Conservation (phyloP, 2,113 vertebrate genomes). For the Neoarius graeffei region DNA sequence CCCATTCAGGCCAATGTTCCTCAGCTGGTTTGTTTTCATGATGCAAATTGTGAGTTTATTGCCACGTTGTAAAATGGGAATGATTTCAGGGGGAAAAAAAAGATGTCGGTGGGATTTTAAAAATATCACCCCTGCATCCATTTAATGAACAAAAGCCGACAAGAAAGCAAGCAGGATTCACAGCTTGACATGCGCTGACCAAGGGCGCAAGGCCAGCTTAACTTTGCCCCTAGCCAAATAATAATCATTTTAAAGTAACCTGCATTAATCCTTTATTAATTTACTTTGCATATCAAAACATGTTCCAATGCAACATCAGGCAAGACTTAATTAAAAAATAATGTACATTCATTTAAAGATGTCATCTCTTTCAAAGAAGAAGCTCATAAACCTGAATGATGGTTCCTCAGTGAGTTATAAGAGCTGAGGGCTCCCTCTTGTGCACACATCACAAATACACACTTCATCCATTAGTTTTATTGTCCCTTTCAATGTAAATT, state of each 20-base stretch:
- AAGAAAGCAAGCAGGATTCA: background rate
- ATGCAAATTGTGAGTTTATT: background rate
- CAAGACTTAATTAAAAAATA: background rate
- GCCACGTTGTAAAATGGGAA: background rate
- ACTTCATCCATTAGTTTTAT: background rate
- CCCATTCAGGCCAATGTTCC: background rate
- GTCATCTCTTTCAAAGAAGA: background rate
- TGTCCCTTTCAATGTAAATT: conserved; percentile 4
- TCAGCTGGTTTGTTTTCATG: background rate
- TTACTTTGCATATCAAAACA: background rate
- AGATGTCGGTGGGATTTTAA: background rate
- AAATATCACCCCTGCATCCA: background rate
- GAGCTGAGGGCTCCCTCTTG: conserved; percentile 47
- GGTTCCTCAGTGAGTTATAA: conserved; percentile 20
- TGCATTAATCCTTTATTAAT: background rate
- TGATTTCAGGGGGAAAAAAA: background rate
- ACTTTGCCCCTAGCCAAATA: background rate
- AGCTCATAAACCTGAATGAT: conserved; percentile 15
- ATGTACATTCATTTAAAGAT: background rate
- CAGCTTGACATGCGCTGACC: background rate
- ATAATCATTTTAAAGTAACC: background rate
- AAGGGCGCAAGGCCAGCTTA: background rate
- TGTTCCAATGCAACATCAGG: background rate
- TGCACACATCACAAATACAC: conserved; percentile 17
- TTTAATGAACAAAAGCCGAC: background rate